Evolutionary conservation across 2,113 vertebrate genomes (phyloP).

Genomic region (Pongo pygmaeus): DNA sequence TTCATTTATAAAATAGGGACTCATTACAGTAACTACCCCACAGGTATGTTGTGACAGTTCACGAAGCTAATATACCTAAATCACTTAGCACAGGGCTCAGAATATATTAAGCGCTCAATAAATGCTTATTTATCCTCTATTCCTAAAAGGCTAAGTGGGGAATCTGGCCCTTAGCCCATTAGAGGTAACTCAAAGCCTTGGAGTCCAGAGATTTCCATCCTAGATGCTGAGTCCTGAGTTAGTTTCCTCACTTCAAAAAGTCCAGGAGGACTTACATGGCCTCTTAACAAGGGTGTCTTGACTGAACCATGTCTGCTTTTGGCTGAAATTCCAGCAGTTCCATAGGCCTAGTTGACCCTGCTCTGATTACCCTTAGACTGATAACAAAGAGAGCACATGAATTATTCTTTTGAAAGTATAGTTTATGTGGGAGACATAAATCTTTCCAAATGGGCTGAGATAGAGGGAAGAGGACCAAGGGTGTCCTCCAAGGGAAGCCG

Average conservation of each 20-base stretch:
- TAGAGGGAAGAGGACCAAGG: not conserved
- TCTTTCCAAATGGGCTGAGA: conserved; percentile 34
- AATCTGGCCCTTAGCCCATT: not conserved
- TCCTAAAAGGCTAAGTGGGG: not conserved
- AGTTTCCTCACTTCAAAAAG: not conserved
- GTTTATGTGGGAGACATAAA: conserved; percentile 36
- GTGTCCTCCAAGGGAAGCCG: not conserved
- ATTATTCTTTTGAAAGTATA: conserved; percentile 53
- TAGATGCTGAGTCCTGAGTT: not conserved
- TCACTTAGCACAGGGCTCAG: not conserved
- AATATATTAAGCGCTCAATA: not conserved
- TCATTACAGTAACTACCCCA: not conserved
- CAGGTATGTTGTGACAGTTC: not conserved
- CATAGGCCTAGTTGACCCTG: not conserved
- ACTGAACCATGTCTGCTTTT: not conserved
- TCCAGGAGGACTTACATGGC: not conserved
- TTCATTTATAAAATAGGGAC: not conserved
- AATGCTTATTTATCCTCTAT: not conserved
- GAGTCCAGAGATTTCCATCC: not conserved
- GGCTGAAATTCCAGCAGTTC: conserved; percentile 2
- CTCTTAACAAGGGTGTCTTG: not conserved
- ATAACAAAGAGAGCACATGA: conserved; percentile 23
- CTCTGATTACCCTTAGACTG: conserved; percentile 50
- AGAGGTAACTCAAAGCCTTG: not conserved
- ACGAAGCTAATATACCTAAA: not conserved